Evolutionary conservation across 2,888 invertebrate genomes (phyloP), one percentile per base, ranked within the genome.

Genomic region (Helleia helle): DNA sequence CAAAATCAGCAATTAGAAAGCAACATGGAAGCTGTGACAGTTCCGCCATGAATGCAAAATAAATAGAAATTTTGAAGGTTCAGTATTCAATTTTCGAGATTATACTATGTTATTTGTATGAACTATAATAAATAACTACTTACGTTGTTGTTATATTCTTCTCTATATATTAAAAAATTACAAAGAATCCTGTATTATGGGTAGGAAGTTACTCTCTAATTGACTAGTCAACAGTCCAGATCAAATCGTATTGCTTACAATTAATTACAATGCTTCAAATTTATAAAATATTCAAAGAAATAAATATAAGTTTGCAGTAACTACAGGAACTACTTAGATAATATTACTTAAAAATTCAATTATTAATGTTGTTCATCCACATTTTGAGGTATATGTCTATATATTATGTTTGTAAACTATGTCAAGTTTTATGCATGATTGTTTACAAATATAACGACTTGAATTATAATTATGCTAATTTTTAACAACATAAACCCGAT

Each of bases 31-130:
- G 85, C 80, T 67, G 68, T 85, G 85, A 86, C 85, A 86, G 85
- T 86, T 86, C 85, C 85, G 85, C 85, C 85, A 86, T 86, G 85
- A 85, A 86, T 81, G 84, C 85, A 84, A 84, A 84, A 84, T 84
- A 85, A 86, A 86, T 86, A 85, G 75, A 79, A 79, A 81, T 74
- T 81, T 66, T 65, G 66, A 69, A 81, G 83, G 80, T 81, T 65
- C 54, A 41, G 44, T 51, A 48, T 39, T 7, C 2, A 6, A 36
- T 26, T 36, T 41, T 29, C 38, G 8, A 7, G 8, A 2, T 22
- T 22, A 22, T 4, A 22, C 22, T 7, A 22, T 5, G 7, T 22
- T 22, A 22, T 6, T 2, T 22, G 22, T 22, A 6, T 22, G 22
- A 22, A 5, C 6, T 22, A 7, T 7, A 22, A 5, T 2, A 8